A percentile compares a stretch with the other conserved stretches of the same genome.
phyloP scores from a whole-genome alignment of 2,888 invertebrate species.

The Drosophila planitibia region DNA sequence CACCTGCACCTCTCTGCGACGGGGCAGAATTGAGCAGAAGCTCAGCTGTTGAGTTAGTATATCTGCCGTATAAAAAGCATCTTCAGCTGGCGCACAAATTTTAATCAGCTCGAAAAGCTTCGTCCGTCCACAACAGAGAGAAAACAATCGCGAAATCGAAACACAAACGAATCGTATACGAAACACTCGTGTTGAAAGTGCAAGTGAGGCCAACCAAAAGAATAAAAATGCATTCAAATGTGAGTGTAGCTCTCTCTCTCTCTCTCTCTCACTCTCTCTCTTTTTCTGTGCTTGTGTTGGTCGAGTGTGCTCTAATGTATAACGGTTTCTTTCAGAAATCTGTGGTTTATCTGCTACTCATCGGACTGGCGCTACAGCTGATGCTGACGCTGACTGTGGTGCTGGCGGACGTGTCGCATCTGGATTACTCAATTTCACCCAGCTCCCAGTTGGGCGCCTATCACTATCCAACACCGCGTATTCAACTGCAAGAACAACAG shows the following conservation, averaged over 20 bases:
- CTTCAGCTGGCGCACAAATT: conserved; percentile 81
- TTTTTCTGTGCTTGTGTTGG: conserved; percentile 3
- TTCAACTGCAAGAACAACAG: conserved; percentile 22
- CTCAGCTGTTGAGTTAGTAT: conserved; percentile 34
- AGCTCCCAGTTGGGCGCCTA: conserved; percentile 69
- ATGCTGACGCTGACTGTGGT: conserved; percentile 39
- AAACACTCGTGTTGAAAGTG: conserved; percentile 27
- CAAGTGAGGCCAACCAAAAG: conserved; percentile 27
- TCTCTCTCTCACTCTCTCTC: neutral
- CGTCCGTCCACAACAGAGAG: conserved; percentile 67
- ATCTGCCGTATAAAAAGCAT: conserved; percentile 83
- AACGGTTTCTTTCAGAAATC: conserved; percentile 50
- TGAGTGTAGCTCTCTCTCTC: conserved; percentile 52
- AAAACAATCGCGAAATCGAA: conserved; percentile 18
- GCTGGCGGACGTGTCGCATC: conserved; percentile 63
- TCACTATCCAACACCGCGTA: conserved; percentile 74
- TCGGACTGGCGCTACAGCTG: conserved; percentile 38
- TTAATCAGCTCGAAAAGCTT: conserved; percentile 83
- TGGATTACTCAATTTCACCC: conserved; percentile 61
- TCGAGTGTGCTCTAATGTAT: conserved; percentile 26
- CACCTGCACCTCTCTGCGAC: conserved; percentile 14
- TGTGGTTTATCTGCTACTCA: conserved; percentile 5
- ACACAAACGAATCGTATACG: conserved; percentile 1
- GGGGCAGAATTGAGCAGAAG: conserved; percentile 56
- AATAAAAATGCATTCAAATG: conserved; percentile 56